These are phyloP conservation scores for Drosophila sordidapex DNA, from an alignment of 2,888 invertebrate genomes.

Conservation along the genomic window DNA sequence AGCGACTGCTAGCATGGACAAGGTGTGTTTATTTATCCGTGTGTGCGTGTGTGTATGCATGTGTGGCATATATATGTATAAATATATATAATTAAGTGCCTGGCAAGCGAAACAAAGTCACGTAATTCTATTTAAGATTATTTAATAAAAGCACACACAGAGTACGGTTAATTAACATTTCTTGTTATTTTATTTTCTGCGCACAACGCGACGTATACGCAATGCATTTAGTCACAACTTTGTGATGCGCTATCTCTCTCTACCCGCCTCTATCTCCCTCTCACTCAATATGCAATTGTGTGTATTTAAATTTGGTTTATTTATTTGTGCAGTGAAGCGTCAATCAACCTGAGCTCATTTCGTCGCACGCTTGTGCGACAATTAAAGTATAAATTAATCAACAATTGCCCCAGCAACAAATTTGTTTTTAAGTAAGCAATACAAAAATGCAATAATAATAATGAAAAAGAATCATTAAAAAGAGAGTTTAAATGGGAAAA, in stretches of 20 bases:
- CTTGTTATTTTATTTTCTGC: conserved; percentile 39
- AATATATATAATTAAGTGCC: conserved; percentile 61
- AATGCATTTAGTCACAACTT: conserved; percentile 25
- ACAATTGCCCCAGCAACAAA: conserved; percentile 14
- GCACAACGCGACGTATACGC: conserved; percentile 52
- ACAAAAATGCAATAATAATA: not conserved
- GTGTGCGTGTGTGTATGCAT: not conserved
- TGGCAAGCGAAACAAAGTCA: conserved; percentile 68
- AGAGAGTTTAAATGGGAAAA: not conserved
- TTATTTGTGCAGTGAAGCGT: conserved; percentile 36
- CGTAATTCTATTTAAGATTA: conserved; percentile 75
- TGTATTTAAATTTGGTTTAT: conserved; percentile 24
- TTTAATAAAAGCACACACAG: conserved; percentile 60
- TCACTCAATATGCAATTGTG: not conserved
- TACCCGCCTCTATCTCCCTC: not conserved
- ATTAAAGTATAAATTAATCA: conserved; percentile 42
- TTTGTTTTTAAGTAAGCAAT: conserved; percentile 2
- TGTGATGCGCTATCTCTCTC: not conserved
- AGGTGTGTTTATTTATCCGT: conserved; percentile 37
- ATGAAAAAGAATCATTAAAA: conserved; percentile 1
- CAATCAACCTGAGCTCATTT: conserved; percentile 39
- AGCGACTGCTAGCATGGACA: conserved; percentile 24
- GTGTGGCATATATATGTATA: conserved; percentile 12
- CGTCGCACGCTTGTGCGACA: conserved; percentile 21
- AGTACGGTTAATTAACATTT: conserved; percentile 64